These are phyloP conservation scores for Netta rufina DNA, from an alignment of 2,797 vertebrate genomes.

Conservation along the genomic window DNA sequence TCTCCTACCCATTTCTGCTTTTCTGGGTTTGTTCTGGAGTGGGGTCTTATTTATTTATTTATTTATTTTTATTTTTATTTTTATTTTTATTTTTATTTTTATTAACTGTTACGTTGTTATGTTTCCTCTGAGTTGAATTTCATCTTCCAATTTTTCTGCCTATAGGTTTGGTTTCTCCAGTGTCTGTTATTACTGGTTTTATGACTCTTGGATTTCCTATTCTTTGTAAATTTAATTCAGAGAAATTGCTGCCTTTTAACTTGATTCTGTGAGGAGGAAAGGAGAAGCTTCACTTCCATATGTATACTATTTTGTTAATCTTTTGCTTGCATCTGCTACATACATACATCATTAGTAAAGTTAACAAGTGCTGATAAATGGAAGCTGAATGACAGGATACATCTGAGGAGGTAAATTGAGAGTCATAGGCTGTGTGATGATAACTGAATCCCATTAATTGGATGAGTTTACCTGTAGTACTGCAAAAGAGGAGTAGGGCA, in stretches of 20 bases:
- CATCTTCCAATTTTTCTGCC: not conserved
- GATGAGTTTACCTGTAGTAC: not conserved
- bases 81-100: not conserved
- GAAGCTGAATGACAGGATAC: not conserved
- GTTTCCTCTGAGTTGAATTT: not conserved
- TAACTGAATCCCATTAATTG: not conserved
- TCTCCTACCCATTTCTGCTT: constrained; percentile 20
- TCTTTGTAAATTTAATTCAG: not conserved
- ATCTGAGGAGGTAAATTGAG: not conserved
- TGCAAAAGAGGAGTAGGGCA: not conserved
- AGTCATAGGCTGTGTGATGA: not conserved
- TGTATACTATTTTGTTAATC: not conserved
- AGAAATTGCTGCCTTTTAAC: not conserved
- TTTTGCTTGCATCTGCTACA: not conserved
- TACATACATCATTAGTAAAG: accelerated
- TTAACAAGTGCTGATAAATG: not conserved
- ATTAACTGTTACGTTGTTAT: not conserved
- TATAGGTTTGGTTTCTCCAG: not conserved
- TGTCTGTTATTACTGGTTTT: not conserved
- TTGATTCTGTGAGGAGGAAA: not conserved
- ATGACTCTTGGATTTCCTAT: not conserved
- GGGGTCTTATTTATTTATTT: not conserved
- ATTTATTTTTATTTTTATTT: not conserved
- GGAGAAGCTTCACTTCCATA: not conserved
- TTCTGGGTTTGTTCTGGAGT: constrained; percentile 32